Base-by-base conservation (phyloP, 2,888 invertebrate species). In the Cheilosia urbana region DNA sequence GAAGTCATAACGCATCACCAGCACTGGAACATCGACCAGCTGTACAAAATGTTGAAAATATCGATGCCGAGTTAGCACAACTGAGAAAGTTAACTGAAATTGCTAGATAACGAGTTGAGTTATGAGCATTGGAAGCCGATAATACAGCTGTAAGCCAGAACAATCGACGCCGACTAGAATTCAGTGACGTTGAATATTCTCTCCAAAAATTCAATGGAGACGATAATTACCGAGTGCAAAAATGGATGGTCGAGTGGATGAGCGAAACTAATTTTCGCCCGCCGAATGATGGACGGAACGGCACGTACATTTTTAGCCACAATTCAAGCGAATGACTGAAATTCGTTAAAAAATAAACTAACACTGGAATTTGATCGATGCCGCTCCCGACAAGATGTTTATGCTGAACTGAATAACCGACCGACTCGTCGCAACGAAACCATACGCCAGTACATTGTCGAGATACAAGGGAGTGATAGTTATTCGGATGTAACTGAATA, bases 151-250 rank as follows among this genome's bases (percentile, higher is more conserved):
- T 11, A 11, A 66, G 2, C 40, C 66, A 27, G n/a, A 45, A 5
- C 17, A 5, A 45, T 45, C 45, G 17, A 45, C 6, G 45, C 45
- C 45, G 45, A 17, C 7, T 7, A 1, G n/a, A 45, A 45, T 45
- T 45, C 2, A n/a, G 45, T 1, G 45, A 68, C 30, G 19, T 68
- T n/a, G 45, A 55, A 42, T 68, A 55, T 11, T 57, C 45, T 7
- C 30, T 57, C 4, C 55, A 68, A 19, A 68, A 68, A 62, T 72
- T 72, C n/a, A 53, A 49, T 15, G 72, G 53, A 30, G 72, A 62
- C 11, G 72, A 72, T 11, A 63, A 27, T 15, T 62, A 53, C 53
- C 17, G 53, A 42, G 17, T 53, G 0, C 27, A 62, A n/a, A n/a
- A n/a, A n/a, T n/a, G n/a, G n/a, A n/a, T n/a, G 55, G 42, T 55